Base-by-base conservation (phyloP, 2,797 vertebrate genomes). In the Lemur catta region DNA sequence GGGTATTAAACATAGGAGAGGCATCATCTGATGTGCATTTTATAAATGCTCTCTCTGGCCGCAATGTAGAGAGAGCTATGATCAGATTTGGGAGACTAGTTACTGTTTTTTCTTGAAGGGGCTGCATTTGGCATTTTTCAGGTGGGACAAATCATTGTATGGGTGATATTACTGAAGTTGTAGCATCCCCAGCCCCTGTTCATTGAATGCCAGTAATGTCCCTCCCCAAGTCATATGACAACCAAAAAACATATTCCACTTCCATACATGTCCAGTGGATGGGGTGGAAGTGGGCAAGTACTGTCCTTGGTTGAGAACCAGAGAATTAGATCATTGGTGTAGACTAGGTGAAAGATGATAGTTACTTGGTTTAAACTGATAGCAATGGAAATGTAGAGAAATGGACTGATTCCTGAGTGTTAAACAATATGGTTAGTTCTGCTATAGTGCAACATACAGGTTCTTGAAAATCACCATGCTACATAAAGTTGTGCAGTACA, bases 41-140 rank as follows among this genome's bases (percentile, higher is more conserved):
- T 81, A 43, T 26, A 65, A 86, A 91, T 57, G 20, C 18, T 57
- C 41, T 74, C 65, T 94, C 38, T 87, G 69, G 28, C 20, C 79
- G 18, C 22, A 78, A 6, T 76, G 13, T 81, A 67, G 76, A 95
- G 76, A 81, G 55, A 50, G 14, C 76, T 79, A 63, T 33, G 35
- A 79, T 24, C 67, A 96, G 69, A 59, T 46, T 38, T 11, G 35
- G 57, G 76, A 72, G 52, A 75, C n/a, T 28, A 84, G 43, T 52
- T 86, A 48, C 48, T 94, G 76, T 12, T 61, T 95, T 97, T 80
- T 96, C 82, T 84, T 81, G 67, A 38, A 67, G 28, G 48, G 24
- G 15, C 48, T 84, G 18, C 43, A 57, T 72, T 84, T 91, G 35
- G 20, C 15, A 13, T 91, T 74, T 92, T 81, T 24, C 30, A 46